Base-by-base conservation (phyloP, 2,113 vertebrate genomes). In the Phyllopteryx taeniolatus region DNA sequence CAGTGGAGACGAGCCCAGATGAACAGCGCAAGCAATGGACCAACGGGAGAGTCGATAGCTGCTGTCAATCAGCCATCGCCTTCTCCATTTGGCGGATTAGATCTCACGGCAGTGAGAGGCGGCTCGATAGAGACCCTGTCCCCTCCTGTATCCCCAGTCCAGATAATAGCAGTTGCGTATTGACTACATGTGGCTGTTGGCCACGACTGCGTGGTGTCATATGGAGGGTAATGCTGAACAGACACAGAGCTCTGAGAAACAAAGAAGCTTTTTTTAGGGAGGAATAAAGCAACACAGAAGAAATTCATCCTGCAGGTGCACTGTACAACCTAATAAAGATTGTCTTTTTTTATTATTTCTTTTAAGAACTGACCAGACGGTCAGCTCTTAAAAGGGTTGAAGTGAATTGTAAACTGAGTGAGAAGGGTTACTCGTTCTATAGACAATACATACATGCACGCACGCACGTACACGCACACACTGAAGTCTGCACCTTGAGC, bases 401-500 rank as follows among this genome's bases (percentile, higher is more conserved):
- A 67, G 74, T 82, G 84, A 87, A 76, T 87, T 84, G 79, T 59
- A 20, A 43, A 20, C 9, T 43, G 74, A 68, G 74, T 77, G 68
- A 80, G 43, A 59, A 63, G 77, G 82, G 70, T 88, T 85, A 87
- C 73, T 88, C 84, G 87, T 76, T 78, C 74, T 62, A 8, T 22
- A 57, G 73, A 80, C 78, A 82, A 81, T 65, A 64, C 71, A 84
- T 78, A 73, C 81, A 83, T 77, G 77, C 65, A 77, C 27, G 27
- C 27, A 27, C 27, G 27, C 49, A 74, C 68, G 60, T 65, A 75
- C 69, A 72, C 71, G 77, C 56, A 66, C 69, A 66, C 5, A 70
- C 57, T 60, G 78, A 69, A 51, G 69, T 82, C 63, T 72, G 81
- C 71, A 99, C 97, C 97, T 99, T 99, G 88, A 98, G 95, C 83